Conservation (phyloP, 2,888 invertebrate genomes). For the Zaprionus obscuricornis region DNA sequence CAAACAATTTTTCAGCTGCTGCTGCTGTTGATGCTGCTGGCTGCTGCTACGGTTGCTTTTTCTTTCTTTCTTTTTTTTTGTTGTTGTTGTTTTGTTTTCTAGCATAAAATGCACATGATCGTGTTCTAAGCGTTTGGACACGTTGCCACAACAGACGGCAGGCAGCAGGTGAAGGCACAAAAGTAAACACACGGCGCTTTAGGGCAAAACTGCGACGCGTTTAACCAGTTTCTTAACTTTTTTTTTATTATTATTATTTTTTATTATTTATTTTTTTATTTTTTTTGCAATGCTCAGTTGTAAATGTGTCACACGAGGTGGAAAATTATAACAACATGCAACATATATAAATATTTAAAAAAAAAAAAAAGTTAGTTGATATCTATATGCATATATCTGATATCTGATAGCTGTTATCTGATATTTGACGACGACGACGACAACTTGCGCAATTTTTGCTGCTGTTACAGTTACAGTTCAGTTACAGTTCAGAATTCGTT, state of each 20-base stretch:
- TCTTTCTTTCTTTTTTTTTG: conserved; percentile 2
- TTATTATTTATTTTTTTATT: background rate
- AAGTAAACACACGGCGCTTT: conserved; percentile 20
- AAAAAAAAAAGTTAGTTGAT: no score
- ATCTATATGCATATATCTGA: no score
- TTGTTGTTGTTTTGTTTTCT: background rate
- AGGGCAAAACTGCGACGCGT: conserved; percentile 28
- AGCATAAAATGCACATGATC: conserved; percentile 53
- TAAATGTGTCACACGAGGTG: conserved; percentile 47
- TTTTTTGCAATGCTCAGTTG: conserved; percentile 19
- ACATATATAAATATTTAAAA: no score
- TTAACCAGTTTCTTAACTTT: conserved; percentile 31
- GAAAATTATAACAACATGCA: conserved; percentile 33
- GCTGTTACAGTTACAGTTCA: conserved; percentile 25
- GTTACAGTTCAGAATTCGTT: conserved; percentile 40
- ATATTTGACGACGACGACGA: no score
- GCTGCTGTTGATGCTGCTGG: conserved; percentile 2
- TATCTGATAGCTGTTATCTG: conserved; percentile 1
- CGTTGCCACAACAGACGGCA: background rate
- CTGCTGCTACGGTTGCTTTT: conserved; percentile 8
- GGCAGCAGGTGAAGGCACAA: conserved; percentile 27
- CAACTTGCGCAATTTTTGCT: conserved; percentile 47
- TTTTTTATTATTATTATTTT: no score
- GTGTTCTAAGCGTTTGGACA: conserved; percentile 33
- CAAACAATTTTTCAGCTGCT: no score